Conservation (phyloP, 2,888 invertebrate species). For the Phyllotreta cruciferae region DNA sequence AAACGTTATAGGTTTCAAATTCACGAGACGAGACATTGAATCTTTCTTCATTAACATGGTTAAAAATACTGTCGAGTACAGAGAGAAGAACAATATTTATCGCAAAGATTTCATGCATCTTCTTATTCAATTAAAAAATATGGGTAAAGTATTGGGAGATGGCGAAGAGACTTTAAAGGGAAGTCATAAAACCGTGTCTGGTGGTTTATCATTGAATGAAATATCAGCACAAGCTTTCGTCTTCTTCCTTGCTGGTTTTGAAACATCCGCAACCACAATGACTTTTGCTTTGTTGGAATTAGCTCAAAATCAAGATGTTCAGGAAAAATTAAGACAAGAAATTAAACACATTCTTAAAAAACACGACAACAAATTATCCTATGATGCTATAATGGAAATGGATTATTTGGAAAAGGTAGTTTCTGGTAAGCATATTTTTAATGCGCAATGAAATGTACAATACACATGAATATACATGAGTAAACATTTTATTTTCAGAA, state of each 20-base stretch:
- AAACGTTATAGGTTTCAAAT: slow-evolving; percentile 32
- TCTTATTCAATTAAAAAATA: slow-evolving; percentile 59
- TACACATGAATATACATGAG: too few relatives aligned
- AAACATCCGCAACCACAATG: slow-evolving; percentile 44
- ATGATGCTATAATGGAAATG: slow-evolving; percentile 32
- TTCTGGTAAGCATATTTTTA: slow-evolving; percentile 58
- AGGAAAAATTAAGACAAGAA: slow-evolving; percentile 40
- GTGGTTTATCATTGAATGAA: slow-evolving; percentile 13
- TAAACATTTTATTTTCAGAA: slow-evolving; percentile 32
- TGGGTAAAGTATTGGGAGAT: slow-evolving; percentile 52
- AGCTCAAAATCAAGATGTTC: slow-evolving; percentile 39
- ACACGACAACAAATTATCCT: slow-evolving; percentile 37
- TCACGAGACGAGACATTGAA: slow-evolving; percentile 43
- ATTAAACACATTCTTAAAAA: slow-evolving; percentile 36
- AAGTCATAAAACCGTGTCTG: neutral
- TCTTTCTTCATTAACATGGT: slow-evolving; percentile 61
- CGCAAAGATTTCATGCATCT: slow-evolving; percentile 63
- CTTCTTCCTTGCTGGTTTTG: slow-evolving; percentile 44
- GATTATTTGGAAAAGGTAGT: slow-evolving; percentile 3
- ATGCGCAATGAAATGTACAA: too few relatives aligned
- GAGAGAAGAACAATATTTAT: slow-evolving; percentile 7
- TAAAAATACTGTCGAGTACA: slow-evolving; percentile 25
- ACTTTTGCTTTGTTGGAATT: slow-evolving; percentile 44
- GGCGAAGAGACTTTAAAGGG: slow-evolving; percentile 47
- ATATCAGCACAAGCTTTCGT: slow-evolving; percentile 38